Base-by-base conservation (phyloP, 2,888 invertebrate species). In the Monopis laevigella region DNA sequence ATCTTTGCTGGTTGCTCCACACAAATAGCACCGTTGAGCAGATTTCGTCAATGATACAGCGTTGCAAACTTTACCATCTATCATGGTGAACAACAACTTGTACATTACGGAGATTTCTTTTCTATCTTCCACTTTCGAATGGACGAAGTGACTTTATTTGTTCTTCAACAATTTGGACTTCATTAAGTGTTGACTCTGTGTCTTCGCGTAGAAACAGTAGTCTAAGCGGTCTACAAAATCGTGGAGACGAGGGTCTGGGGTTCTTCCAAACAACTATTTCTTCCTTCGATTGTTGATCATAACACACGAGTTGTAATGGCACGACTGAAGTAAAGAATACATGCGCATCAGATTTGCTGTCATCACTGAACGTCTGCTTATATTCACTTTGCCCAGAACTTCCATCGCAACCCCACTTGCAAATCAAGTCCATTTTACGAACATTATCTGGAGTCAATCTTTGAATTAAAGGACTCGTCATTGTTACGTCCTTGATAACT, bases 11-110 rank as follows among this genome's bases (percentile, higher is more conserved):
- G 29, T 29, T 11, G 29, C 29, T 5, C n/a, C n/a, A 12, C 29
- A 29, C 5, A 29, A 5, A 29, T 29, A 29, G 11, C 49, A 48
- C 34, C 48, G 46, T 34, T 47, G 41, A 41, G 42, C 36, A 21
- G 45, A 47, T 39, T 45, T 36, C 32, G 45, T 43, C 21, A 46
- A 40, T 36, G 51, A 46, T 19, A 51, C 24, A 10, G 46, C 42
- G 26, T 47, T 47, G 11, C 43, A 45, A 6, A 55, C 48, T 46
- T 52, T 56, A n/a, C 49, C 49, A 34, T 52, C 48, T 11, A 54
- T 39, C 44, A 53, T 53, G 5, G 48, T 39, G 32, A 53, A 48
- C 14, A 47, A 27, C 35, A 49, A 42, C 26, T 44, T 42, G 39
- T 51, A 44, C 28, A 14, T 35, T 38, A 51, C 36, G 21, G 28